phyloP scores from a whole-genome alignment of 2,113 vertebrate genomes.

The Struthio camelus region DNA sequence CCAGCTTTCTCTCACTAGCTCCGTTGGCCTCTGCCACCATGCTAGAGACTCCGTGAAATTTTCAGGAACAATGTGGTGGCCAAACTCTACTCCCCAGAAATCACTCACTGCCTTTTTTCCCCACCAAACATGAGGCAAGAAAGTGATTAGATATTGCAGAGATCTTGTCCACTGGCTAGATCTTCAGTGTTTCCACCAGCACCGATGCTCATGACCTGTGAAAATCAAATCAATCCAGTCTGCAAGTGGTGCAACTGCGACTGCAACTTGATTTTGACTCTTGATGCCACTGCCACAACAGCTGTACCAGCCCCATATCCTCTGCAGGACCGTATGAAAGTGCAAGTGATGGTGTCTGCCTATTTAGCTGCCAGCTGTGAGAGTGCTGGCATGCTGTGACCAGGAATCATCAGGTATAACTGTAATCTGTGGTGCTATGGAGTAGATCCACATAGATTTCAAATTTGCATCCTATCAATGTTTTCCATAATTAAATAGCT shows the following conservation, averaged over 20 bases:
- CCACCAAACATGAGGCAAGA: not conserved
- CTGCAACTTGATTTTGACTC: not conserved
- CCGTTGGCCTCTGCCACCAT: not conserved
- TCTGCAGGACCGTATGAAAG: not conserved
- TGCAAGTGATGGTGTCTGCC: not conserved
- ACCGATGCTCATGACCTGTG: not conserved
- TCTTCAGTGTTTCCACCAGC: not conserved
- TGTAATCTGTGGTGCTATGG: not conserved
- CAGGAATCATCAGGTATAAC: not conserved
- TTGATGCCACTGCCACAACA: not conserved
- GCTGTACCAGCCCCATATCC: not conserved
- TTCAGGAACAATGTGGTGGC: not conserved
- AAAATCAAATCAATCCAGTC: not conserved
- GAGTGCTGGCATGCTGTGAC: not conserved
- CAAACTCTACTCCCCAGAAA: not conserved
- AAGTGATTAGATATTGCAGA: not conserved
- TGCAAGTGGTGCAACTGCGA: not conserved
- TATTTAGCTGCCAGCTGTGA: not conserved
- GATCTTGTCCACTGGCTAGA: not conserved
- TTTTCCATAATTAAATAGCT: not conserved
- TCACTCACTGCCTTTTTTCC: not conserved
- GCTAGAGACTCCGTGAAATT: not conserved
- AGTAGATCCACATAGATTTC: not conserved
- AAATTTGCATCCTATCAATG: not conserved
- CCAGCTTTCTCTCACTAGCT: accelerated